Conservation (phyloP, 2,888 invertebrate genomes). For the Hypercompe scribonia region DNA sequence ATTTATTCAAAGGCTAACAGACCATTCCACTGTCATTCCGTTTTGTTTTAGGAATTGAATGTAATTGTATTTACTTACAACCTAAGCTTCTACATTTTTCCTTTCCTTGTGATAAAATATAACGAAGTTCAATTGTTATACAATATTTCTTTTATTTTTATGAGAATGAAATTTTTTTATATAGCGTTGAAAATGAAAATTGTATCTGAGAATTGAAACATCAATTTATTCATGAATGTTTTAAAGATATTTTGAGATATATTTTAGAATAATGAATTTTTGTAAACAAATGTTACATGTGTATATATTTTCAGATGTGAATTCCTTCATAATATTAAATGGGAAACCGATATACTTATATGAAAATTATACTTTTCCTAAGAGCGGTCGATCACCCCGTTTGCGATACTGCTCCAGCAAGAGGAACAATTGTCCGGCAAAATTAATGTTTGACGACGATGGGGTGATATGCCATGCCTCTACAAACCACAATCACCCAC, state of each 20-base stretch:
- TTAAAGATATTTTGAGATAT: no score
- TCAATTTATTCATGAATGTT: neutral
- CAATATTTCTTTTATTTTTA: neutral
- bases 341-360: slow-evolving; percentile 29
- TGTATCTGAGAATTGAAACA: neutral
- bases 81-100: neutral
- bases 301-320: slow-evolving; percentile 2
- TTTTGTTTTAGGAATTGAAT: no score
- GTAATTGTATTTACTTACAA: neutral
- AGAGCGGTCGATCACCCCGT: slow-evolving; percentile 22
- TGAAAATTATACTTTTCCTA: slow-evolving; percentile 33
- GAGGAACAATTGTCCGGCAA: slow-evolving; percentile 24
- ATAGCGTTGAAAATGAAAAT: no score
- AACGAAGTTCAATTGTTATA: neutral
- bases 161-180: neutral
- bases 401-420: slow-evolving; percentile 34
- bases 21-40: neutral
- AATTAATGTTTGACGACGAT: slow-evolving; percentile 19
- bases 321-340: slow-evolving; percentile 12
- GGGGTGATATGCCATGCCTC: slow-evolving; percentile 10
- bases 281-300: neutral
- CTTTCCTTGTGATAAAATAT: neutral
- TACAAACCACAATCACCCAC: slow-evolving; percentile 27
- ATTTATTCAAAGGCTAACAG: no score
- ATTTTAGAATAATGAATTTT: neutral